These are phyloP conservation scores for Pogona vitticeps DNA, from an alignment of 2,113 vertebrate species.

Conservation along the genomic window DNA sequence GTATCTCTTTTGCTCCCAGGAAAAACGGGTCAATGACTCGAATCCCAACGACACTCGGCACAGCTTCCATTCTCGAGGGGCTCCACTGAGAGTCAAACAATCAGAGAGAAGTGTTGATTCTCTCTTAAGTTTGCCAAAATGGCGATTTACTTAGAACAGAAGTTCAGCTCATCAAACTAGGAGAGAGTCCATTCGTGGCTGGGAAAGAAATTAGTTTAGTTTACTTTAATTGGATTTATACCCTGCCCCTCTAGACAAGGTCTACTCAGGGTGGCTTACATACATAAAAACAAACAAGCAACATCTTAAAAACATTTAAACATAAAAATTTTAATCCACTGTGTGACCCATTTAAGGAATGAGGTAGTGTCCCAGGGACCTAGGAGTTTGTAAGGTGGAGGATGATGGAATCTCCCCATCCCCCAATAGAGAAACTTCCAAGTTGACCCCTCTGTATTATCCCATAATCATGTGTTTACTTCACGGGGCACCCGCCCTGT, in stretches of 20 bases:
- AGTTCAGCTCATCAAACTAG: not conserved
- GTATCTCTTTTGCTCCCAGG: not conserved
- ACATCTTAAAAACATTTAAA: too few species aligned
- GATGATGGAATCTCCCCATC: too few species aligned
- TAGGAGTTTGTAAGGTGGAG: too few species aligned
- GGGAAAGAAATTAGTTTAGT: not conserved
- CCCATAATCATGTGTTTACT: constrained; percentile 33
- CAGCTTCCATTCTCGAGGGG: not conserved
- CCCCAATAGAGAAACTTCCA: not conserved
- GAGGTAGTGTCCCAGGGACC: too few species aligned
- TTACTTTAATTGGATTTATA: too few species aligned
- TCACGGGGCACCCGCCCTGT: constrained; percentile 12
- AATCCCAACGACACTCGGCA: too few species aligned
- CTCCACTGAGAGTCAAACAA: not conserved
- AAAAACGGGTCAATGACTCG: not conserved
- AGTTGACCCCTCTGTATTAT: constrained; percentile 24
- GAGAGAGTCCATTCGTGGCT: not conserved
- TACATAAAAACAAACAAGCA: too few species aligned
- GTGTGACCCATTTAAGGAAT: not conserved
- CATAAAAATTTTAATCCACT: too few species aligned
- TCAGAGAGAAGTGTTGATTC: not conserved
- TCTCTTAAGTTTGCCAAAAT: not conserved
- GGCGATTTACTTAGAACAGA: not conserved
- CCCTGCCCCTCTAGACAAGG: too few species aligned
- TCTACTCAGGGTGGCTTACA: too few species aligned